A percentile compares a stretch with the other conserved stretches of the same genome.
phyloP scores from a whole-genome alignment of 2,797 vertebrate genomes.

The Ambastaia sidthimunki region DNA sequence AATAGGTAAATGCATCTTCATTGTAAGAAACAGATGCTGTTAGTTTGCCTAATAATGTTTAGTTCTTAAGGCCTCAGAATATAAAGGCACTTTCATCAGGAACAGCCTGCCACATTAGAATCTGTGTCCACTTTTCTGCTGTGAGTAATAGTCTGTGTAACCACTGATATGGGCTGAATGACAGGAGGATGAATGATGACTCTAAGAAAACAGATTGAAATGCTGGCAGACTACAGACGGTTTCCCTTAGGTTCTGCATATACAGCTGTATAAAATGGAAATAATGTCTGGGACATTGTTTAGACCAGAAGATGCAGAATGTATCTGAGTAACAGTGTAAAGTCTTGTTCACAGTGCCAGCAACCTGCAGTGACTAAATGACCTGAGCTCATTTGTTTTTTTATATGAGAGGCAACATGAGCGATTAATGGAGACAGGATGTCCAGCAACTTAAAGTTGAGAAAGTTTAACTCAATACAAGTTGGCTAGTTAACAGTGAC shows the following conservation, averaged over 20 bases:
- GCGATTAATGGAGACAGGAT: not conserved
- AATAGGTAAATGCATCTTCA: not conserved
- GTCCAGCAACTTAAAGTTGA: not conserved
- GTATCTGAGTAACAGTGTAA: not conserved
- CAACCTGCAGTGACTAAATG: not conserved
- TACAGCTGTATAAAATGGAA: conserved; percentile 1
- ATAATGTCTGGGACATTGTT: conserved; percentile 4
- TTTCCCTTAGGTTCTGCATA: not conserved
- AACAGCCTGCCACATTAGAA: conserved; percentile 1
- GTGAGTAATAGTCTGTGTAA: not conserved
- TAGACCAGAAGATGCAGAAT: not conserved
- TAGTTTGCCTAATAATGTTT: not conserved
- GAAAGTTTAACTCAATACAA: no score
- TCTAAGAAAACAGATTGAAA: not conserved
- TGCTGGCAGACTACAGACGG: not conserved
- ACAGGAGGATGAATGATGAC: not conserved
- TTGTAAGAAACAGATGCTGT: not conserved
- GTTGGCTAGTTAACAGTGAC: no score
- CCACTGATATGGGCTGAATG: conserved; percentile 12
- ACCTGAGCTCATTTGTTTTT: not conserved
- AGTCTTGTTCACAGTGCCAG: not conserved
- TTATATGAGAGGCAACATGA: not conserved
- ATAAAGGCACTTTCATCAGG: not conserved
- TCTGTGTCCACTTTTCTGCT: not conserved
- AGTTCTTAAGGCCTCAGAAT: not conserved